Evolutionary conservation across 1,140 invertebrate species (phyloP).

Genomic region (Pseudomyrmex gracilis): DNA sequence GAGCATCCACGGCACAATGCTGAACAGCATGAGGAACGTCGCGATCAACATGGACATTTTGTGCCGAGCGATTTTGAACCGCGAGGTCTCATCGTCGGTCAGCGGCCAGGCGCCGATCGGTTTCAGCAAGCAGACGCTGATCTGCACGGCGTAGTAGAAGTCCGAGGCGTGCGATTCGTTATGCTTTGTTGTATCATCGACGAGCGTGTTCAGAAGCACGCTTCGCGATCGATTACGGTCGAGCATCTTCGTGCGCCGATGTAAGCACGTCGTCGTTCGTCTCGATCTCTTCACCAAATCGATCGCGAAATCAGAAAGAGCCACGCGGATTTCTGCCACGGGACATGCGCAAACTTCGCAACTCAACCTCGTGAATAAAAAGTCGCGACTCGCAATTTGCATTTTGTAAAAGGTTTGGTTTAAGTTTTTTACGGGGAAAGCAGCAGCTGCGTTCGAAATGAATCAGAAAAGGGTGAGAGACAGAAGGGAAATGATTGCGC

Average conservation of each 20-base stretch:
- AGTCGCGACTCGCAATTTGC: constrained; percentile 36
- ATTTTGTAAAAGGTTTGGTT: constrained; percentile 30
- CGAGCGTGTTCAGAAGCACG: background rate
- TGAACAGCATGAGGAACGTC: constrained; percentile 13
- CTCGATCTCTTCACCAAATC: constrained; percentile 10
- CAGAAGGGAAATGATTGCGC: background rate
- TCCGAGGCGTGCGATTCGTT: constrained; percentile 18
- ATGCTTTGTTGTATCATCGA: background rate
- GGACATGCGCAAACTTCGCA: constrained; percentile 33
- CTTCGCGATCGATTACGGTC: background rate
- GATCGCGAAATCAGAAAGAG: constrained; percentile 4
- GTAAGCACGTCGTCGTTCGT: background rate
- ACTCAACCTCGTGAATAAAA: background rate
- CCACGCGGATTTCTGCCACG: constrained; percentile 11
- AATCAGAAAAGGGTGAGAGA: constrained; percentile 13
- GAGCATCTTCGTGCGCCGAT: background rate
- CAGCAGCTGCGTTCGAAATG: constrained; percentile 14
- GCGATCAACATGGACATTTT: background rate
- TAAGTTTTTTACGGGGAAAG: constrained; percentile 31
- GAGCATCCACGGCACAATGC: background rate
- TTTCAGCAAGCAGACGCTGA: constrained; percentile 47
- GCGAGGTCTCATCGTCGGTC: background rate
- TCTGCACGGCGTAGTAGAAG: constrained; percentile 41
- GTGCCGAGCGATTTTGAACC: background rate
- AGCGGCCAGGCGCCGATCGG: constrained; percentile 58